Conservation (phyloP, 2,888 invertebrate genomes). For the Rugalucina vietnamica region DNA sequence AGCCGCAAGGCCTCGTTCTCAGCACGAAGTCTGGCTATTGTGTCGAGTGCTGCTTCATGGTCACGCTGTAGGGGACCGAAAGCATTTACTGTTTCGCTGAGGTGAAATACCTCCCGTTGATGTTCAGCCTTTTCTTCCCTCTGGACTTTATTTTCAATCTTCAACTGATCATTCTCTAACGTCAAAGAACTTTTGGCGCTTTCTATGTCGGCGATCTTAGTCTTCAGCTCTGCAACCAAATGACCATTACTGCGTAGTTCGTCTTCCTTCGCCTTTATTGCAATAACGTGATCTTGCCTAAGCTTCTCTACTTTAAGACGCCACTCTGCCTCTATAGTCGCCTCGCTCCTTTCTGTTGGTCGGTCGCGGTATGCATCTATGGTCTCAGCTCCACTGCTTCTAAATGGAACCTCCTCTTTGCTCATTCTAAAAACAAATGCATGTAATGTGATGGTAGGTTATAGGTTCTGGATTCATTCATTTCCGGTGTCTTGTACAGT, state of each 20-base stretch:
- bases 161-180: slow-evolving; percentile 4
- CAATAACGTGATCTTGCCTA: not conserved
- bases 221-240: not conserved
- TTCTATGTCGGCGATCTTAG: not conserved
- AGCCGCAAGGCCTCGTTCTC: slow-evolving; percentile 9
- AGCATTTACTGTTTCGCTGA: not conserved
- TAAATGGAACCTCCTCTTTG: not conserved
- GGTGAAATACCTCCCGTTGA: not conserved
- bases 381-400: not conserved
- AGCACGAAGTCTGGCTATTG: not conserved
- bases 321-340: not conserved
- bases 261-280: not conserved
- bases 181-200: not conserved
- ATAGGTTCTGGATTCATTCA: too few species aligned
- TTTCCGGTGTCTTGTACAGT: too few species aligned
- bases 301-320: not conserved
- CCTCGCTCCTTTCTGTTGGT: not conserved
- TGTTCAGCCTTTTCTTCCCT: not conserved
- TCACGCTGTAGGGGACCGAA: not conserved
- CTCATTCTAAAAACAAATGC: not conserved
- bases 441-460: too few species aligned
- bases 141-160: not conserved
- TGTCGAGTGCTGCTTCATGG: not conserved
- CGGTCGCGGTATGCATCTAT: not conserved
- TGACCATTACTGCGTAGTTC: not conserved